Evolutionary conservation across 1,140 invertebrate genomes (phyloP).

Genomic region (Ostrea edulis): DNA sequence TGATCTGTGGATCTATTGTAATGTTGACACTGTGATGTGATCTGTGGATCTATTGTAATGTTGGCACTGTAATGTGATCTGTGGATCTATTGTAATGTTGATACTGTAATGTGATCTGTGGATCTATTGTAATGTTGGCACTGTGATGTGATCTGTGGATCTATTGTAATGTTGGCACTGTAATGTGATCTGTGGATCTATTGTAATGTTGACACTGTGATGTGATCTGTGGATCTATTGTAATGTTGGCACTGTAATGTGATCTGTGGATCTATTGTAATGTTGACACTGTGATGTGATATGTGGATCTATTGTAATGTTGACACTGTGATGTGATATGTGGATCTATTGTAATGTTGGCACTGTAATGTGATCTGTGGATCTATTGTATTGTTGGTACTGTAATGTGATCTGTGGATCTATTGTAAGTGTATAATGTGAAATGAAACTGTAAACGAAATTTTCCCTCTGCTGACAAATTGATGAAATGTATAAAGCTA

Average conservation of each 20-base stretch:
- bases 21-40: not conserved
- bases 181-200: not conserved
- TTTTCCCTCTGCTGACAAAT: too few species aligned
- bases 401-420: not conserved
- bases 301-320: slow-evolving; percentile 50
- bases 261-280: slow-evolving; percentile 49
- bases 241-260: slow-evolving; percentile 45
- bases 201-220: slow-evolving; percentile 50
- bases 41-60: slow-evolving; percentile 50
- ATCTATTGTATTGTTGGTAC: slow-evolving; percentile 51
- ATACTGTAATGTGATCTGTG: not conserved
- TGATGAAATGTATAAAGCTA: too few species aligned
- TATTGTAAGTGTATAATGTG: too few species aligned
- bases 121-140: slow-evolving; percentile 52
- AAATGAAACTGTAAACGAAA: too few species aligned
- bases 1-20: slow-evolving; percentile 50
- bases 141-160: not conserved
- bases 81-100: slow-evolving; percentile 51
- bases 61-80: not conserved
- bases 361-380: not conserved
- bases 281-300: not conserved
- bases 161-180: slow-evolving; percentile 51
- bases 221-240: not conserved
- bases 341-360: slow-evolving; percentile 52
- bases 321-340: not conserved